These are phyloP conservation scores for Teleopsis dalmanni DNA, from an alignment of 1,140 invertebrate genomes.

Conservation along the genomic window DNA sequence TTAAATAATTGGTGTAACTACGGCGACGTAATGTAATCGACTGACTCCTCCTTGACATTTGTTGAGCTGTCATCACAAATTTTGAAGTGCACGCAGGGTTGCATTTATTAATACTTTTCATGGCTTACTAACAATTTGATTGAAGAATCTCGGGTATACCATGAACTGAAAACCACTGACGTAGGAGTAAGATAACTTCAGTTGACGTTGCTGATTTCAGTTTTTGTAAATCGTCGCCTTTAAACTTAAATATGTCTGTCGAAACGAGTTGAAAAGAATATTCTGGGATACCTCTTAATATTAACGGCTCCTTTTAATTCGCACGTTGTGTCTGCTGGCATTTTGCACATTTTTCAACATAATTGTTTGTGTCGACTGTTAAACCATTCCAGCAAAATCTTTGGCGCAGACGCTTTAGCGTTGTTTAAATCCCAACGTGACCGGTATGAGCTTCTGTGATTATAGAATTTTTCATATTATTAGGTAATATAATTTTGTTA, in stretches of 20 bases:
- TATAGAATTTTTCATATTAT: not conserved
- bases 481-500: not conserved
- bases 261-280: not conserved
- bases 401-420: not conserved
- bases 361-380: not conserved
- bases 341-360: not conserved
- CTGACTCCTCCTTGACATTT: no score
- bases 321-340: not conserved
- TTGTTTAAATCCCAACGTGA: not conserved
- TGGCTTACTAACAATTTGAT: no score
- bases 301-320: not conserved
- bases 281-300: not conserved
- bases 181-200: not conserved
- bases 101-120: no score
- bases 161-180: not conserved
- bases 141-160: slow-evolving; percentile 2
- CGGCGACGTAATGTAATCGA: no score
- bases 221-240: not conserved
- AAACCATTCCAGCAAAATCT: not conserved
- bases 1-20: no score
- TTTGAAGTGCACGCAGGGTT: no score
- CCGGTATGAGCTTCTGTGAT: not conserved
- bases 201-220: not conserved
- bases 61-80: no score
- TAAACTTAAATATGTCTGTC: not conserved